Conservation (phyloP, 2,888 invertebrate species). For the Drosophila merina region DNA sequence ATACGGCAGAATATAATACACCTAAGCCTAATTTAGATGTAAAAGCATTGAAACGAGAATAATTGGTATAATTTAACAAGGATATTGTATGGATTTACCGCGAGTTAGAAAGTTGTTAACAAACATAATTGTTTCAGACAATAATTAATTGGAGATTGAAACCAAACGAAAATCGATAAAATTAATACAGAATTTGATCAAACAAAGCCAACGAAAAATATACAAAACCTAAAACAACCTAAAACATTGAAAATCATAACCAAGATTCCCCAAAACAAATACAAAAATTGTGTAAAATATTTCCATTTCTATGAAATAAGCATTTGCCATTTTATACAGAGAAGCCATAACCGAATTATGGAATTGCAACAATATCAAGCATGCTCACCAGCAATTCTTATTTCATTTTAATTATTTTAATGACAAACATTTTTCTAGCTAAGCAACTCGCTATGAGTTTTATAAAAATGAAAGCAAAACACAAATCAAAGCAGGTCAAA, state of each 20-base stretch:
- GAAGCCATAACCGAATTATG: slow-evolving; percentile 16
- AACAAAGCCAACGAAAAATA: slow-evolving; percentile 50
- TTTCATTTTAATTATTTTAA: slow-evolving; percentile 38
- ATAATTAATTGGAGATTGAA: slow-evolving; percentile 63
- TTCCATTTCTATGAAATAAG: slow-evolving; percentile 29
- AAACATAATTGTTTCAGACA: slow-evolving; percentile 79
- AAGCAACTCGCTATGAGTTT: slow-evolving; percentile 26
- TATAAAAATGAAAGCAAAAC: slow-evolving; percentile 25
- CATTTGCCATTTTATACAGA: slow-evolving; percentile 34
- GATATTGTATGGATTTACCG: slow-evolving; percentile 25
- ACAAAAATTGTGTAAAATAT: slow-evolving; percentile 43
- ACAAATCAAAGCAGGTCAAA: slow-evolving; percentile 39
- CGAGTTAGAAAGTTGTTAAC: slow-evolving; percentile 60
- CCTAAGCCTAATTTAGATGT: slow-evolving; percentile 11
- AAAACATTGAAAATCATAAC: slow-evolving; percentile 15
- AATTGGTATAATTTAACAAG: slow-evolving; percentile 24
- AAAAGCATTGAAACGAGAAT: slow-evolving; percentile 9
- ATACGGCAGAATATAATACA: slow-evolving; percentile 43
- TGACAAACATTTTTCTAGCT: slow-evolving; percentile 38
- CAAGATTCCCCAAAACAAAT: slow-evolving; percentile 17
- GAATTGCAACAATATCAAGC: slow-evolving; percentile 29
- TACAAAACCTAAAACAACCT: slow-evolving; percentile 29
- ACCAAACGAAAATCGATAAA: slow-evolving; percentile 24
- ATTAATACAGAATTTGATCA: slow-evolving; percentile 27
- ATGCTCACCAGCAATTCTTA: slow-evolving; percentile 24